A percentile compares a stretch with the other conserved stretches of the same genome.
phyloP scores from a whole-genome alignment of 2,113 vertebrate species.

The Pycnonotus jocosus region DNA sequence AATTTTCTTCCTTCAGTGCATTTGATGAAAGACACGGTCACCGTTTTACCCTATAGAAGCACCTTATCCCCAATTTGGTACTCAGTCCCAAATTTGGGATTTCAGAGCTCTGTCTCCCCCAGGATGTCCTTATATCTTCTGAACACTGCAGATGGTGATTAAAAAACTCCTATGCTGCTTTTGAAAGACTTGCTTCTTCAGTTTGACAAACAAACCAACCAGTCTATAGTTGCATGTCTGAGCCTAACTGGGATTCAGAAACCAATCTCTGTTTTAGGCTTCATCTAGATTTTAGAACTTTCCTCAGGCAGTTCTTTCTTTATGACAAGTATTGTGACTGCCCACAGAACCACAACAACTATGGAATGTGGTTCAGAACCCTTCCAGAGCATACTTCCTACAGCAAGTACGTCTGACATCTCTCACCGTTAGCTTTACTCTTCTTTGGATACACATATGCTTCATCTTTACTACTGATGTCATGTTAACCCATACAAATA shows the following conservation, averaged over 20 bases:
- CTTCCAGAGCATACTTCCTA: background rate
- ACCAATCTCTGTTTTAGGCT: background rate
- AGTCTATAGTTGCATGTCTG: too few relatives aligned
- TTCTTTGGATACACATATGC: background rate
- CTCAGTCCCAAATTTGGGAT: background rate
- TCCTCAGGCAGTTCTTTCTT: background rate
- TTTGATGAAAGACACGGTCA: background rate
- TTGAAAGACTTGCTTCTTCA: background rate
- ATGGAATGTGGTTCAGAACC: background rate
- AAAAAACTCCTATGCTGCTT: background rate
- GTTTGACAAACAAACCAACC: background rate
- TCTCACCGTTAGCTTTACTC: background rate
- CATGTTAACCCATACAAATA: background rate
- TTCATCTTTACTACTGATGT: background rate
- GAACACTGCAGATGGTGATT: background rate
- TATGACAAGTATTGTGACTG: background rate
- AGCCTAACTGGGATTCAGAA: background rate
- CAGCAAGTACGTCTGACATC: background rate
- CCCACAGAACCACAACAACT: background rate
- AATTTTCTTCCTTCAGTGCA: background rate
- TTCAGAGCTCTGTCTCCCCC: background rate
- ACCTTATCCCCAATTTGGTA: background rate
- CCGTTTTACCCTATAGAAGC: background rate
- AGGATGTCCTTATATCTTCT: background rate
- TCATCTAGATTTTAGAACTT: background rate